These are phyloP conservation scores for Phallusia fumigata DNA, from an alignment of 23 tunicate genomes.

Conservation along the genomic window DNA sequence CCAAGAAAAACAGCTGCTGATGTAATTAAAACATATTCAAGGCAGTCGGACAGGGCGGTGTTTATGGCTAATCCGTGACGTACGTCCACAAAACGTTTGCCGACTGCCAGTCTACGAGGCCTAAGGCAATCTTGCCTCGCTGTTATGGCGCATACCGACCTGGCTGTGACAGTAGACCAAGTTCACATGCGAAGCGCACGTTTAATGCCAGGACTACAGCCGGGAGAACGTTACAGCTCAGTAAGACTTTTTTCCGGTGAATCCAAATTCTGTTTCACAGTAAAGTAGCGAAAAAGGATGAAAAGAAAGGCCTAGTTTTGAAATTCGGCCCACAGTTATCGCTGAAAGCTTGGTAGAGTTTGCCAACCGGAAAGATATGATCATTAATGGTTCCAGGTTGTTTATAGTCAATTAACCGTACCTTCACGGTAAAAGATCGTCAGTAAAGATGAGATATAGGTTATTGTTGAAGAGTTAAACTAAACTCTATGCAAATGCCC, in stretches of 20 bases:
- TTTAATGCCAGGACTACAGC: not conserved
- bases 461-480: no score
- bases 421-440: no score
- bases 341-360: no score
- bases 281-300: no score
- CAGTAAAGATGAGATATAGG: no score
- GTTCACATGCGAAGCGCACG: not conserved
- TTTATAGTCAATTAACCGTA: no score
- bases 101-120: not conserved
- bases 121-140: not conserved
- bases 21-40: not conserved
- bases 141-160: not conserved
- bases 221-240: not conserved
- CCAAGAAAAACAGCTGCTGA: not conserved
- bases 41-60: not conserved
- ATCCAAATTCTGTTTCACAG: no score
- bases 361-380: no score
- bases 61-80: constrained; percentile 11
- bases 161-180: not conserved
- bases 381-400: no score
- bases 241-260: not conserved
- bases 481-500: no score
- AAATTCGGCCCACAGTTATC: no score
- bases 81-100: not conserved
- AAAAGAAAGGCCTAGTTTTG: no score